Conservation (phyloP, 2,888 invertebrate species). For the Fragum whitleyi region DNA sequence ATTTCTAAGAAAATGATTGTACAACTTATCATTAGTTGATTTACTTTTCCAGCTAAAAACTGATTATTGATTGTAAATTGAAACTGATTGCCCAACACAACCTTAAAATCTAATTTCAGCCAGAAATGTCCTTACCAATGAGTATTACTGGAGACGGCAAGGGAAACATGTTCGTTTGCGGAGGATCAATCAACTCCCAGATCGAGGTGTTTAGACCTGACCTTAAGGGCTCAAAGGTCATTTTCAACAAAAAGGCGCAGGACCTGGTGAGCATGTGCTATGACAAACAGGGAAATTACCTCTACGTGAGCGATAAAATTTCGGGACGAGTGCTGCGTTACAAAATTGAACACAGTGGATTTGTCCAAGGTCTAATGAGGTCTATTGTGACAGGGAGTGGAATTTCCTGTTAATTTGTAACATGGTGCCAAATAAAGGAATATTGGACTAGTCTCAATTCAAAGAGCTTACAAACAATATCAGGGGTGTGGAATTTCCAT, state of each 20-base stretch:
- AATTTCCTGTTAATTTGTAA: conserved; percentile 1
- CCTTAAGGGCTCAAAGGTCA: conserved; percentile 40
- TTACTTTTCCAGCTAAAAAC: no score
- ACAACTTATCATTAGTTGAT: no score
- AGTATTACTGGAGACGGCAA: conserved; percentile 41
- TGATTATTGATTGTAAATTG: no score
- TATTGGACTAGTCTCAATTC: not conserved
- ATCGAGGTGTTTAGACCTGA: conserved; percentile 55
- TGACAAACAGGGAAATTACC: conserved; percentile 35
- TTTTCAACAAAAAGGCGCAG: conserved; percentile 52
- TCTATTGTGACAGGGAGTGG: conserved; percentile 27
- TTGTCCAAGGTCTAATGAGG: conserved; percentile 52
- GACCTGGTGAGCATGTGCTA: conserved; percentile 52
- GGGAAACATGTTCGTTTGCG: conserved; percentile 53
- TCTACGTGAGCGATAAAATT: conserved; percentile 53
- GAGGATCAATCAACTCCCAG: conserved; percentile 54
- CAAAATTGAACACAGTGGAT: conserved; percentile 49
- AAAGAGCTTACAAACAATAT: no score
- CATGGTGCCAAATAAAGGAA: not conserved
- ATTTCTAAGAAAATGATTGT: no score
- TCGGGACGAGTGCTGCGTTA: conserved; percentile 42
- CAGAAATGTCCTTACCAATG: conserved; percentile 44
- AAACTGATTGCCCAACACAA: no score
- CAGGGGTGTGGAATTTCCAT: no score
- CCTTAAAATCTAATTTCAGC: conserved; percentile 26